Conservation (phyloP, 2,888 invertebrate genomes). For the Drosophila mettleri region DNA sequence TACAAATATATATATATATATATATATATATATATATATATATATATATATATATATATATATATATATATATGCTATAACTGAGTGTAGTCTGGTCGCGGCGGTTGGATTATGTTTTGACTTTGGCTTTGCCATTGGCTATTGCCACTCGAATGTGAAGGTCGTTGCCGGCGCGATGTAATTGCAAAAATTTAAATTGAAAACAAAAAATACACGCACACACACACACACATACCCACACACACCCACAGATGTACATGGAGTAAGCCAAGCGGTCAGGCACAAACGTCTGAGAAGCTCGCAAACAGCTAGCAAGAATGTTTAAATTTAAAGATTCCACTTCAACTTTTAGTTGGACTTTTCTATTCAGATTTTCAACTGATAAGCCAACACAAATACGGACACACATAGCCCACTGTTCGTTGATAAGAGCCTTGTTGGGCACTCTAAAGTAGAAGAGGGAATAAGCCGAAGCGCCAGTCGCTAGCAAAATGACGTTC, state of each 20-base stretch:
- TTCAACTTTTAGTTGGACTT: not conserved
- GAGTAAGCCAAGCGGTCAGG: constrained; percentile 5
- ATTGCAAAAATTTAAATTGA: constrained; percentile 65
- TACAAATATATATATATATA: constrained; percentile 5
- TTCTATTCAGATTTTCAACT: not conserved
- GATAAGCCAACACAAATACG: not conserved
- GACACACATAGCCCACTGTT: constrained; percentile 23
- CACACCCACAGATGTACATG: constrained; percentile 14
- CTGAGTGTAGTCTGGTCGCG: constrained; percentile 1
- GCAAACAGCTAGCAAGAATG: too few species aligned
- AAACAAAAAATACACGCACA: constrained; percentile 45
- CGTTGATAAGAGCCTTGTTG: constrained; percentile 15
- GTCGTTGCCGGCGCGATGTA: constrained; percentile 28
- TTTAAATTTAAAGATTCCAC: too few species aligned
- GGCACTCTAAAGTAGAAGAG: not conserved
- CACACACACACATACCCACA: constrained; percentile 3
- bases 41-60: constrained; percentile 7
- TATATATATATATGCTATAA: not conserved
- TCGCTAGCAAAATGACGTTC: constrained; percentile 23
- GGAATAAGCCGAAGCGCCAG: constrained; percentile 18
- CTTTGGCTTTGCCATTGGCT: constrained; percentile 9
- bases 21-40: not conserved
- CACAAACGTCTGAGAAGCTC: too few species aligned
- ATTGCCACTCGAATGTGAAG: constrained; percentile 18
- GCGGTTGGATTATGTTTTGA: constrained; percentile 11